Evolutionary conservation across 2,797 vertebrate genomes (phyloP), one percentile per base, ranked within the genome.

Genomic region (Picus viridis): DNA sequence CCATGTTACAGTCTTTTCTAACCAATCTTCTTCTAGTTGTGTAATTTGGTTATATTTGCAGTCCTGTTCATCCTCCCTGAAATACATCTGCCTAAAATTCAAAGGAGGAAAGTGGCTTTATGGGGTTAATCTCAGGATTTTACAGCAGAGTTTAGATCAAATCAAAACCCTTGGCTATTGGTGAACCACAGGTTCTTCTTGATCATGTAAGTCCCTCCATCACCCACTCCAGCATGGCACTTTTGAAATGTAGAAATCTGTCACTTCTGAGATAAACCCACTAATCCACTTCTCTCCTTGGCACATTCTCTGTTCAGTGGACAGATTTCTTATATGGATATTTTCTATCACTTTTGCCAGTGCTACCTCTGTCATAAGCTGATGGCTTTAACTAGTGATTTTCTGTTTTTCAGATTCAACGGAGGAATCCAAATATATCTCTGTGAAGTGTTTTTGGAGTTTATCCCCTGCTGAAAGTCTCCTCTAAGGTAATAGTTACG

Each of bases 361-460:
- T 20, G 19, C 80, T 96, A 80, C 93, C 94, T 97, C 95, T 95
- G 88, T 97, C 96, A 92, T 96, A 97, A 98, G 91, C 95, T 96
- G 96, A 98, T 96, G 96, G 96, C 95, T 98, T 98, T 97, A 97
- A 96, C 95, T 53, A 78, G 93, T 94, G 93, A 94, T 97, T 97
- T 96, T 94, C 89, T 97, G 92, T 97, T 97, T 98, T 97, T 93
- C 96, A 97, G 97, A 95, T 94, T 97, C 94, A 75, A 83, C 43
- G 6, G 95, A 96, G 92, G 93, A 94, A 91, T 94, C 94, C 89
- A 88, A 83, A 84, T 45, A 89, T 71, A 32, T 94, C 92, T 94
- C 83, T 65, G 84, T 81, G 61, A 96, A 96, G 95, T 89, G 92
- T 95, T 97, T 93, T 86, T 24, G 30, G 88, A 97, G 91, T 96